Evolutionary conservation across 2,888 invertebrate genomes (phyloP), one percentile per base, ranked within the genome.

Genomic region (Stenichneumon culpator): DNA sequence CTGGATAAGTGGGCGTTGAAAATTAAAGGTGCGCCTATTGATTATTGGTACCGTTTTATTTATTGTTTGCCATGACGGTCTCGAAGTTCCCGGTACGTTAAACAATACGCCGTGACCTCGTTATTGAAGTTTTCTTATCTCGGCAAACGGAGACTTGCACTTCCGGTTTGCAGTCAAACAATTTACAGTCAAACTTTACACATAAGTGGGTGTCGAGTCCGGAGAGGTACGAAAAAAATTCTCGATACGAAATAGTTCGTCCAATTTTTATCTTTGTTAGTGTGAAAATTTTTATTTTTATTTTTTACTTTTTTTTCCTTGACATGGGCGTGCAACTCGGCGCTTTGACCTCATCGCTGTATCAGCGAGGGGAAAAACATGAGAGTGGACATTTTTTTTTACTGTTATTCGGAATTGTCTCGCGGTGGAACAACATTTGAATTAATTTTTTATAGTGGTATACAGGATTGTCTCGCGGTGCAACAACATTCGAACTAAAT

Each of bases 71-170:
- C 9, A 39, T 54, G 47, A 36, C 32, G 52, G 54, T 78, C 19
- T 14, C 25, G n/a, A 25, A 25, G 25, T 36, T 68, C 14, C 25
- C n/a, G 70, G 14, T 32, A 54, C 19, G 25, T 39, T n/a, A 22
- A 28, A 79, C 69, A 78, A 83, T 65, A 11, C 19, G n/a, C 52
- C 14, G 52, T 60, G 54, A 79, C 79, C 69, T 73, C 9, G 47
- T 25, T 25, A 70, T 22, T 63, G 36, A 39, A 3, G 57, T 28
- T 9, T 47, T 69, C 52, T 79, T 83, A 83, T 74, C 83, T 68
- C 73, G 50, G 73, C n/a, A 67, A 36, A 68, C 36, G 16, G 28
- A 72, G 57, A 68, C 39, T 65, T 32, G 44, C 54, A 72, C 70
- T 82, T 82, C 65, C 70, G 44, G 70, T 82, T 60, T 5, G 44